Conservation (phyloP, 1,140 invertebrate species). For the Homarus americanus region DNA sequence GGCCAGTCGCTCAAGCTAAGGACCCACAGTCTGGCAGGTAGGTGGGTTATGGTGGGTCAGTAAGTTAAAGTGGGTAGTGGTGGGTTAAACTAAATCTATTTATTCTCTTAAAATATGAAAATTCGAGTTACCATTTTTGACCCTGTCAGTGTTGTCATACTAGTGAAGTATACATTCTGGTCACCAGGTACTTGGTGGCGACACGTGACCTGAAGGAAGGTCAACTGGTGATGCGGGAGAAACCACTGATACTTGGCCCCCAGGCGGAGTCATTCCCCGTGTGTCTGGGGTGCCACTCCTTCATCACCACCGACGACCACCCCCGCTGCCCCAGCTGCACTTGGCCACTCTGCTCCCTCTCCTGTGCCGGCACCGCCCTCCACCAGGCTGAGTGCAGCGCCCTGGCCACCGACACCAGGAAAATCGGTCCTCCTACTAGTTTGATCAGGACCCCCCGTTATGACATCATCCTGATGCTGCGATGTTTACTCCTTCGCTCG, state of each 20-base stretch:
- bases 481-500: constrained; percentile 52
- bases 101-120: too few relatives aligned
- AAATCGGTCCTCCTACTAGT: not conserved
- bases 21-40: constrained; percentile 81
- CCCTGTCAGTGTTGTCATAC: too few relatives aligned
- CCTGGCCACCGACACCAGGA: constrained; percentile 38
- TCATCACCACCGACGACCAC: constrained; percentile 30
- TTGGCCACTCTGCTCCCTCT: constrained; percentile 85
- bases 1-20: constrained; percentile 77
- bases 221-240: constrained; percentile 51
- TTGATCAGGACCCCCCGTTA: constrained; percentile 42
- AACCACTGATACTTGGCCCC: constrained; percentile 48
- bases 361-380: constrained; percentile 19
- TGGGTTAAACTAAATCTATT: not conserved
- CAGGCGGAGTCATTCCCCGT: constrained; percentile 23
- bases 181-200: constrained; percentile 60
- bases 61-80: not conserved
- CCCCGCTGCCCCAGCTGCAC: constrained; percentile 83
- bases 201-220: constrained; percentile 57
- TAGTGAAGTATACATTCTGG: not conserved
- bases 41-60: not conserved
- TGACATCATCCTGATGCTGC: constrained; percentile 64
- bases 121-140: too few relatives aligned
- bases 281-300: constrained; percentile 59
- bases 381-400: constrained; percentile 45